Base-by-base conservation (phyloP, 2,113 vertebrate species). In the Dasyurus viverrinus region DNA sequence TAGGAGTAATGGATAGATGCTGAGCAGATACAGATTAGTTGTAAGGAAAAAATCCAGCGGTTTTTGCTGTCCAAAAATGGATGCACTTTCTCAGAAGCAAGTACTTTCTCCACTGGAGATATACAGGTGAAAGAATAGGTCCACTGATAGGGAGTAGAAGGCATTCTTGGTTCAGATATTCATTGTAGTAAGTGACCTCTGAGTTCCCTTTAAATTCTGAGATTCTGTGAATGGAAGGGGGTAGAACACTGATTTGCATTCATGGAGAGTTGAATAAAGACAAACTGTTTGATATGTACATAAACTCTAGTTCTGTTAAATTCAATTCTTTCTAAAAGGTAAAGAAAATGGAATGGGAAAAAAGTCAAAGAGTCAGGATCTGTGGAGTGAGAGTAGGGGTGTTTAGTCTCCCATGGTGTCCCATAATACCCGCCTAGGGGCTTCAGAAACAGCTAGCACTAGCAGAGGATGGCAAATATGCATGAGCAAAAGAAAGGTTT, bases 181-280 rank as follows among this genome's bases (percentile, higher is more conserved):
- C 68, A 84, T 84, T n/a, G n/a, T 42, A 42, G n/a, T 42, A 84
- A 42, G 68, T 84, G 16, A 23, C n/a, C n/a, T 42, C 19, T 84
- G n/a, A 84, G n/a, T 8, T 42, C 68, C 68, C 68, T 84, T 84
- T 19, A 42, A 42, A 84, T 42, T 84, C n/a, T 42, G 68, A 84
- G n/a, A 84, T 84, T 42, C 68, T 84, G 68, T 42, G 36, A 42
- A 84, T 42, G 6, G 36, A 42, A 84, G 16, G n/a, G 89, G 90
- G 9, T 25, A 0, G 0, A 5, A 60, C 2, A 89, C n/a, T 54
- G 47, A 27, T 22, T 92, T 95, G 54, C 48, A n/a, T 55, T 26
- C 48, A 36, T 26, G n/a, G n/a, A 42, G 92, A 93, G 94, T 97
- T 93, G 94, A 92, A 0, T 50, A 84, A 94, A 96, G 96, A 97